Evolutionary conservation across 2,113 vertebrate genomes (phyloP).

Genomic region (Hiodon alosoides): DNA sequence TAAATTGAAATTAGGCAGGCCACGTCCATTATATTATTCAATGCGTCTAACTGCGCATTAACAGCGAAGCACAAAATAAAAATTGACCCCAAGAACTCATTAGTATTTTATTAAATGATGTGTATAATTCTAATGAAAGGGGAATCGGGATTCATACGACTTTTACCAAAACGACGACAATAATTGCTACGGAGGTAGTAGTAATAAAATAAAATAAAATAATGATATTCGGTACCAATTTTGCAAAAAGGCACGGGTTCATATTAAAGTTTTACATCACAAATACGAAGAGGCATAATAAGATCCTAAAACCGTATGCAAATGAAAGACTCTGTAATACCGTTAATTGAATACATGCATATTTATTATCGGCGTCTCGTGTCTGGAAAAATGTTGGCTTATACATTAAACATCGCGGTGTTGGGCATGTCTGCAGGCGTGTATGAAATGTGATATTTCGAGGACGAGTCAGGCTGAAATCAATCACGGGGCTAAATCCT

Average conservation of each 20-base stretch:
- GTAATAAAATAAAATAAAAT: constrained; percentile 11
- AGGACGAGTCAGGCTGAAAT: constrained; percentile 60
- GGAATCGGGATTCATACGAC: not conserved
- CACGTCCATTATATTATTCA: constrained; percentile 16
- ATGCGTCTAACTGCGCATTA: constrained; percentile 4
- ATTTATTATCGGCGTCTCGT: constrained; percentile 64
- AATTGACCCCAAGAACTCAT: not conserved
- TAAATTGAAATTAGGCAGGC: constrained; percentile 41
- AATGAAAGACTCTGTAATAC: constrained; percentile 65
- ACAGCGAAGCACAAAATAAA: not conserved
- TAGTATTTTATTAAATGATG: not conserved
- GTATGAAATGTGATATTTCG: constrained; percentile 66
- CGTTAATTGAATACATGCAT: constrained; percentile 77
- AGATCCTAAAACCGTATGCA: constrained; percentile 65
- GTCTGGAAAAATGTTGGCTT: constrained; percentile 58
- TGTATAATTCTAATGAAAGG: constrained; percentile 2
- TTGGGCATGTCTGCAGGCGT: constrained; percentile 59
- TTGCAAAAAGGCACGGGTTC: constrained; percentile 42
- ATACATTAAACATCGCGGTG: constrained; percentile 72
- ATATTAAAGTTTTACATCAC: constrained; percentile 62
- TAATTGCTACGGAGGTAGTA: not conserved
- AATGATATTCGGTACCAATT: constrained; percentile 23
- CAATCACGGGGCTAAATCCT: constrained; percentile 59
- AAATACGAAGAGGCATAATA: constrained; percentile 62
- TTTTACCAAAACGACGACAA: constrained; percentile 10